A percentile compares a stretch with the other conserved stretches of the same genome.
These are phyloP conservation scores for Nothoprocta perdicaria DNA, from an alignment of 2,113 vertebrate species.

Conservation along the genomic window DNA sequence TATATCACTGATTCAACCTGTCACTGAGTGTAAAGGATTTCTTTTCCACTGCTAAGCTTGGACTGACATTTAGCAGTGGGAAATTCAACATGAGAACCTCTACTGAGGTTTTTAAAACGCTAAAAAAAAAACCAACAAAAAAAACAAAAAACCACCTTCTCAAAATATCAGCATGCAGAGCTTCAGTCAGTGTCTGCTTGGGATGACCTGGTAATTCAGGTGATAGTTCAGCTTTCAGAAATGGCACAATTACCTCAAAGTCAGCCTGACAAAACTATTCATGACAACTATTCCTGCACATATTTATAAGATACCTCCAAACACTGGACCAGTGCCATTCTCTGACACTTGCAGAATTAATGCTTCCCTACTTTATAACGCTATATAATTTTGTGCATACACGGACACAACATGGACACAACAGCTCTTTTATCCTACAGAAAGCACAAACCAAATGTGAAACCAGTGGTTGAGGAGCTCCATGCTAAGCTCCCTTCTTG, in stretches of 20 bases:
- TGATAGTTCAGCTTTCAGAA: neutral
- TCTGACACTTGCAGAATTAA: too few relatives aligned
- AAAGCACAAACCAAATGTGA: neutral
- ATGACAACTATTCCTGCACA: neutral
- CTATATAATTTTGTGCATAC: neutral
- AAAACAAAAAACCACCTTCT: neutral
- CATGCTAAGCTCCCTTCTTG: neutral
- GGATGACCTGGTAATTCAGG: neutral
- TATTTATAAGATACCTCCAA: neutral
- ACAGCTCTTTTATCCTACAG: neutral
- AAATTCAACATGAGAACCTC: neutral
- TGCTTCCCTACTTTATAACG: neutral
- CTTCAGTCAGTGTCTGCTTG: neutral
- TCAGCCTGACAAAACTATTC: neutral
- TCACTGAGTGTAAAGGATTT: neutral
- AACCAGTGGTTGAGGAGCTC: neutral
- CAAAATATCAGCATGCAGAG: neutral
- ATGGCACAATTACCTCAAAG: neutral
- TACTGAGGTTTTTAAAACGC: neutral
- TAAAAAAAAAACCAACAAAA: too few relatives aligned
- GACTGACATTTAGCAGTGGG: neutral
- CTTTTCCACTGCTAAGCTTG: neutral
- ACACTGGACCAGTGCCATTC: neutral
- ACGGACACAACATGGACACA: neutral
- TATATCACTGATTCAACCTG: fast-evolving